Conservation (phyloP, 2,888 invertebrate genomes). For the Antheraea assamensis region DNA sequence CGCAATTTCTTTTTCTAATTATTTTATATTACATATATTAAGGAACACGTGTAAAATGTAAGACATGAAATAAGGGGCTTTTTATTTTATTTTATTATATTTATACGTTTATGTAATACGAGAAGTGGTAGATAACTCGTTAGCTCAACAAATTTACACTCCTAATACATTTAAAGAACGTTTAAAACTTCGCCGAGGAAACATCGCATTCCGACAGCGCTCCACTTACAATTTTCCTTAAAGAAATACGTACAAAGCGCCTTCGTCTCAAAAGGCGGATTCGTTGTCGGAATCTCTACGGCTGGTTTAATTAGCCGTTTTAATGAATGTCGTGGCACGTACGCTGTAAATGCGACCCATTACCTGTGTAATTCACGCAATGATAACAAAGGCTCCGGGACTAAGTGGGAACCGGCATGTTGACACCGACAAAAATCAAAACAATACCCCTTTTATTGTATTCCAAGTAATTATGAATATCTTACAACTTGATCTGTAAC, state of each 20-base stretch:
- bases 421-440: constrained; percentile 33
- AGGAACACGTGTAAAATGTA: too few species aligned
- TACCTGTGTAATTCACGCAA: constrained; percentile 76
- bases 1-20: too few species aligned
- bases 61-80: too few species aligned
- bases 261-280: constrained; percentile 52
- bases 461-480: neutral
- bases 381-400: constrained; percentile 63
- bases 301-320: constrained; percentile 74
- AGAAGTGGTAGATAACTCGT: constrained; percentile 24
- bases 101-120: neutral
- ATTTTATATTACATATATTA: too few species aligned
- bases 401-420: constrained; percentile 31
- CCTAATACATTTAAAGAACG: constrained; percentile 43
- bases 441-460: neutral
- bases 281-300: constrained; percentile 63
- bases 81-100: too few species aligned
- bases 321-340: constrained; percentile 79
- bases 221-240: constrained; percentile 50
- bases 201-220: constrained; percentile 44
- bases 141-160: constrained; percentile 34
- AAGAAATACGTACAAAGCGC: constrained; percentile 58
- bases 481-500: neutral
- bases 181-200: constrained; percentile 43
- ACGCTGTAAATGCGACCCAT: constrained; percentile 74